These are phyloP conservation scores for Dendrolimus kikuchii DNA, from an alignment of 1,140 invertebrate species.

Conservation along the genomic window DNA sequence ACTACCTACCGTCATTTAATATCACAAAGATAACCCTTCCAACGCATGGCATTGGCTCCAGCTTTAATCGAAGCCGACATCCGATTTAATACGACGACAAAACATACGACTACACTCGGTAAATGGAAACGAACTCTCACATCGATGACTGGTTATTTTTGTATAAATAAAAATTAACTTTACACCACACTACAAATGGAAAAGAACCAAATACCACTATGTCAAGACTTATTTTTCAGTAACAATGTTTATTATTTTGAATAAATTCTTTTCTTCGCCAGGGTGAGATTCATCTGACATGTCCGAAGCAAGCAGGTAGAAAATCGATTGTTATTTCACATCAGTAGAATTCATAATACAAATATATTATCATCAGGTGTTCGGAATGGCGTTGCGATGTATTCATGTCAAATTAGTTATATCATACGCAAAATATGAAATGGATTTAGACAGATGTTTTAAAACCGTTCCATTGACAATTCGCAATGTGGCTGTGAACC, in stretches of 20 bases:
- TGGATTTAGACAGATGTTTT: no score
- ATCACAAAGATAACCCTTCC: no score
- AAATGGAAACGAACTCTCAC: conserved; percentile 17
- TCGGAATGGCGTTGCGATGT: conserved; percentile 9
- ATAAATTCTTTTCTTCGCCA: conserved; percentile 39
- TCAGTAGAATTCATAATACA: conserved; percentile 24
- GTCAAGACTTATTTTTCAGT: background rate
- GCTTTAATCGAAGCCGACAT: no score
- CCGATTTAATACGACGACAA: no score
- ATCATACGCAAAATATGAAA: background rate
- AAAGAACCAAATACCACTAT: background rate
- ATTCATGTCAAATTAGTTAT: conserved; percentile 18
- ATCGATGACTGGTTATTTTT: conserved; percentile 61
- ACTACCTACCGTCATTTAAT: no score
- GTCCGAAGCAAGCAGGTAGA: conserved; percentile 45
- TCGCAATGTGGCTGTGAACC: no score
- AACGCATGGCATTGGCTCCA: no score
- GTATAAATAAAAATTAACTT: conserved; percentile 34
- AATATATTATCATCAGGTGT: conserved; percentile 19
- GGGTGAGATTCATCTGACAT: conserved; percentile 53
- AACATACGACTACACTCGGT: no score
- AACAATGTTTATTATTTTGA: conserved; percentile 23
- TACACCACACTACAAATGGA: background rate
- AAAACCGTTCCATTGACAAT: no score
- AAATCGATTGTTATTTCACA: conserved; percentile 56